phyloP scores from a whole-genome alignment of 2,888 invertebrate genomes.

The Lepidonotus clava region DNA sequence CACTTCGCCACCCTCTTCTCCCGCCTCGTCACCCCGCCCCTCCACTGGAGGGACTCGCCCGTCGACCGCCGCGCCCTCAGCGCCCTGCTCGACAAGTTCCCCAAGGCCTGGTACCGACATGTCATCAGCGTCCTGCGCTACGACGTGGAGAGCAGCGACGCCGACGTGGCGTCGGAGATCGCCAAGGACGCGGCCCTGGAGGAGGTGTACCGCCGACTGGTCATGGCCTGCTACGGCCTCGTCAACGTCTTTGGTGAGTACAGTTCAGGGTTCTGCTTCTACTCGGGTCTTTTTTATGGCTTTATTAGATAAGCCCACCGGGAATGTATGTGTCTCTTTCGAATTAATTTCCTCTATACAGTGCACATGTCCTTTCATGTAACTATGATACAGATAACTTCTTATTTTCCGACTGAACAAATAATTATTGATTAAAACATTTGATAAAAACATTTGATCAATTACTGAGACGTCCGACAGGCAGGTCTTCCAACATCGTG shows the following conservation, averaged over 20 bases:
- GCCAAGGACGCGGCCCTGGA: conserved; percentile 70
- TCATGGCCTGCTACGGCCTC: conserved; percentile 77
- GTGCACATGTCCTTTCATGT: no score
- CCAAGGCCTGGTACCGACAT: conserved; percentile 75
- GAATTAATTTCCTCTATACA: no score
- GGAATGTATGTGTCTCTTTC: no score
- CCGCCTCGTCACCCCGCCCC: conserved; percentile 72
- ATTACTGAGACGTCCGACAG: no score
- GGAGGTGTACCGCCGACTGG: conserved; percentile 75
- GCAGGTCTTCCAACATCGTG: no score
- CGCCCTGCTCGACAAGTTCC: conserved; percentile 70
- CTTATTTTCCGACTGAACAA: no score
- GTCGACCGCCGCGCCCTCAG: conserved; percentile 73
- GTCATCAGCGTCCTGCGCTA: conserved; percentile 71
- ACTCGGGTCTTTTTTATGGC: no score
- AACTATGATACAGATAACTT: no score
- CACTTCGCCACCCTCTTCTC: conserved; percentile 75
- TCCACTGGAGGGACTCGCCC: conserved; percentile 75
- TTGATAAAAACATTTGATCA: no score
- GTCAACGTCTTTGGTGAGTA: conserved; percentile 62
- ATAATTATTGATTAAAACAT: no score
- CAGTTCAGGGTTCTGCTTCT: no score
- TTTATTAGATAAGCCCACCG: no score
- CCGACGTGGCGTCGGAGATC: conserved; percentile 71
- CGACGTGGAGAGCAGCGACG: conserved; percentile 68